Conservation (phyloP, 1,140 invertebrate genomes). For the Drosophila ohnishii region DNA sequence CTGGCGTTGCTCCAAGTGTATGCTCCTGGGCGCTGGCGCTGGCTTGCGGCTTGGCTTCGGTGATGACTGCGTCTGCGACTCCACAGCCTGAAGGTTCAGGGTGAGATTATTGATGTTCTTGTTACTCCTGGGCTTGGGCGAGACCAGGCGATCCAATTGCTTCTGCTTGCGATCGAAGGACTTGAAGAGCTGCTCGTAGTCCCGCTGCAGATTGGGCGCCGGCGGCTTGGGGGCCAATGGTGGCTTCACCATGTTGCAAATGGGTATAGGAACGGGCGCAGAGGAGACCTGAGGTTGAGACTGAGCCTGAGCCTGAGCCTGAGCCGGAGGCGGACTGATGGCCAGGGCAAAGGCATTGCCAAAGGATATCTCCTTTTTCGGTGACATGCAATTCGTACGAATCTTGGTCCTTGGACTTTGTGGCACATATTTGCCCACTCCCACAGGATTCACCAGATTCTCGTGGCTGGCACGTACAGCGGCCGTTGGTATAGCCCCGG, state of each 20-base stretch:
- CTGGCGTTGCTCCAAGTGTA: slow-evolving; percentile 82
- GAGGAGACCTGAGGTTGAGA: neutral
- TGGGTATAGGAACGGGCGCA: slow-evolving; percentile 8
- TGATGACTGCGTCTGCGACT: slow-evolving; percentile 45
- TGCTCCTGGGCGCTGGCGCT: slow-evolving; percentile 84
- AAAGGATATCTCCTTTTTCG: slow-evolving; percentile 76
- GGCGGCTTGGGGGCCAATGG: slow-evolving; percentile 62
- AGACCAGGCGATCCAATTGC: slow-evolving; percentile 42
- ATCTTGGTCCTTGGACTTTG: slow-evolving; percentile 82
- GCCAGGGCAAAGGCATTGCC: slow-evolving; percentile 49
- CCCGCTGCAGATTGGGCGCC: slow-evolving; percentile 61
- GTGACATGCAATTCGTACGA: slow-evolving; percentile 81
- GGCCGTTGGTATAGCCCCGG: slow-evolving; percentile 15
- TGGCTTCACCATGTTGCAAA: slow-evolving; percentile 43
- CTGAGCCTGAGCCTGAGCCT: neutral
- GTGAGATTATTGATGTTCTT: slow-evolving; percentile 82
- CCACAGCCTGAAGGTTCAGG: slow-evolving; percentile 57
- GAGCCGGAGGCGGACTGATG: slow-evolving; percentile 9
- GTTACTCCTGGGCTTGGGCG: slow-evolving; percentile 59
- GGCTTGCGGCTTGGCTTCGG: slow-evolving; percentile 70
- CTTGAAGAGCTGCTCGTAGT: slow-evolving; percentile 81
- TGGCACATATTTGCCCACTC: slow-evolving; percentile 72
- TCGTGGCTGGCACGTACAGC: slow-evolving; percentile 59
- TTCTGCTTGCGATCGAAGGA: slow-evolving; percentile 81
- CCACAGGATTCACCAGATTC: slow-evolving; percentile 47